phyloP scores from a whole-genome alignment of 2,113 vertebrate species.

The Brachionichthys hirsutus region DNA sequence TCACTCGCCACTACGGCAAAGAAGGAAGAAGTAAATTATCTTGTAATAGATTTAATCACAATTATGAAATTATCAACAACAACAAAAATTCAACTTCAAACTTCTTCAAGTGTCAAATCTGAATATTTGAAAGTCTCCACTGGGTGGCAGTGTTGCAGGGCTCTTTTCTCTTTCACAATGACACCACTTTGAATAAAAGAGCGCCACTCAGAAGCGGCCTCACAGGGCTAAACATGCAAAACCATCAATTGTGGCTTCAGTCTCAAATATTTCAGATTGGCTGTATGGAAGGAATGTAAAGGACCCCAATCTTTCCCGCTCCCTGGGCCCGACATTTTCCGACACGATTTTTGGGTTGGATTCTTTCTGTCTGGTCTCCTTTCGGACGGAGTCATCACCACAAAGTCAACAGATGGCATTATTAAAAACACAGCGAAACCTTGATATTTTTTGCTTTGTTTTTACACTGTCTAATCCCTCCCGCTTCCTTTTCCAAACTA shows the following conservation, averaged over 20 bases:
- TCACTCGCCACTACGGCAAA: too few species aligned
- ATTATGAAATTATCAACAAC: too few species aligned
- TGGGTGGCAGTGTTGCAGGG: conserved; percentile 59
- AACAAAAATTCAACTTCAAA: too few species aligned
- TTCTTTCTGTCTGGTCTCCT: conserved; percentile 10
- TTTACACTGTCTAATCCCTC: conserved; percentile 43
- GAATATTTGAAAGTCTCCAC: conserved; percentile 55
- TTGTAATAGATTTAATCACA: too few species aligned
- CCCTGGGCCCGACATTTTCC: conserved; percentile 35
- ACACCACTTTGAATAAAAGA: conserved; percentile 50
- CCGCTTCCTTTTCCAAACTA: conserved; percentile 29
- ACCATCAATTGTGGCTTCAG: conserved; percentile 74
- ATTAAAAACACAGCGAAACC: neutral
- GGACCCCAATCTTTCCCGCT: conserved; percentile 68
- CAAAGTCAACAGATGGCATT: conserved; percentile 5
- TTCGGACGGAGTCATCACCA: conserved; percentile 17
- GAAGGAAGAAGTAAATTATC: too few species aligned
- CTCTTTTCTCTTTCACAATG: conserved; percentile 18
- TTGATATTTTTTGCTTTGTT: neutral
- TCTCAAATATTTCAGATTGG: conserved; percentile 72
- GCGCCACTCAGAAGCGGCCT: conserved; percentile 48
- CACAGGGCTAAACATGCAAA: conserved; percentile 65
- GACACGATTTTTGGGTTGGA: conserved; percentile 9
- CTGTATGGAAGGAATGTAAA: conserved; percentile 78
- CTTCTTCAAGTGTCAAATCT: too few species aligned